Conservation (phyloP, 2,888 invertebrate species). For the Apamea anceps region DNA sequence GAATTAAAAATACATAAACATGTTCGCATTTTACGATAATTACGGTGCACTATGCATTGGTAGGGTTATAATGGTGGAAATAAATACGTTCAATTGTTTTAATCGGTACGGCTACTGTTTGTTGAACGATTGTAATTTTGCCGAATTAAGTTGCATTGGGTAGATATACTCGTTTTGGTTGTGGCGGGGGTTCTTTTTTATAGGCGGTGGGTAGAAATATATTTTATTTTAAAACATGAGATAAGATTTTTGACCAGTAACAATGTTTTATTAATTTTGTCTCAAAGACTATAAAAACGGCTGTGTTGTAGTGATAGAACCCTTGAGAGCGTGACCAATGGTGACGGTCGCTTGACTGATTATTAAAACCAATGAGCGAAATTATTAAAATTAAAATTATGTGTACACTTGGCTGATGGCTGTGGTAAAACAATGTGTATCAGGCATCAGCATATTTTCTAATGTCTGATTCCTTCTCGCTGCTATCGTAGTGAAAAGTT, state of each 20-base stretch:
- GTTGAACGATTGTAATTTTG: conserved; percentile 64
- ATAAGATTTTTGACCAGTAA: not conserved
- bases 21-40: conserved; percentile 88
- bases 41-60: conserved; percentile 84
- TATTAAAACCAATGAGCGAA: not conserved
- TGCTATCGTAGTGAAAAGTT: not conserved
- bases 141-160: conserved; percentile 53
- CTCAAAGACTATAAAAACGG: not conserved
- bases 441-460: no score
- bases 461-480: not conserved
- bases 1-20: conserved; percentile 90
- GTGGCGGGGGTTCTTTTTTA: conserved; percentile 10
- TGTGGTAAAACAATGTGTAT: not conserved
- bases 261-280: not conserved
- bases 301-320: not conserved
- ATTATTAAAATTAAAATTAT: not conserved
- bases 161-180: conserved; percentile 34
- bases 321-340: no score
- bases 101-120: conserved; percentile 65
- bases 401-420: not conserved
- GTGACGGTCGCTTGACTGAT: no score
- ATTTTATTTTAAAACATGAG: not conserved
- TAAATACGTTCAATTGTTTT: conserved; percentile 77
- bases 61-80: conserved; percentile 82
- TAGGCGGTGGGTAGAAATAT: not conserved